Percentiles rank a stretch among this genome's conserved stretches.
Evolutionary conservation across 2,113 vertebrate genomes (phyloP).

Genomic region (Tretioscincus oriximinensis): DNA sequence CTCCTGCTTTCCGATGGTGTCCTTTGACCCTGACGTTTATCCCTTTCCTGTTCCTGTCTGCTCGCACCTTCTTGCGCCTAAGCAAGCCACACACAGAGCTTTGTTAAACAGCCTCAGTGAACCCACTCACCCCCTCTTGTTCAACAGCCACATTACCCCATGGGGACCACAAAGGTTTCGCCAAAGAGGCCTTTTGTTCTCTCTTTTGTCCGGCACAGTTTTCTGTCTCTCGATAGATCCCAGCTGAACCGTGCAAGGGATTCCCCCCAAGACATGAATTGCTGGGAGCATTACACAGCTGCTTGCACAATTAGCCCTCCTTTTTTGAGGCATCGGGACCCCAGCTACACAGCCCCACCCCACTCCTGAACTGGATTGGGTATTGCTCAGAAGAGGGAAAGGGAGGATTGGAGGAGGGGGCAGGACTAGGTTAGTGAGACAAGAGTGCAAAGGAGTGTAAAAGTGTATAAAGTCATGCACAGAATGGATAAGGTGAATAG

Average conservation of each 20-base stretch:
- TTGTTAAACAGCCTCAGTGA: background rate
- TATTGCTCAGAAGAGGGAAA: background rate
- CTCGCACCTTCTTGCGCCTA: no score
- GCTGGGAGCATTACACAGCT: conserved; percentile 28
- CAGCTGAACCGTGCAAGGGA: conserved; percentile 45
- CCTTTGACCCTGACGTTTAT: no score
- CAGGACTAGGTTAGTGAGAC: background rate
- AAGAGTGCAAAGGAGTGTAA: background rate
- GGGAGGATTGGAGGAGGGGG: background rate
- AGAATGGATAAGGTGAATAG: no score
- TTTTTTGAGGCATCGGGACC: background rate
- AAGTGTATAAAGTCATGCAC: background rate
- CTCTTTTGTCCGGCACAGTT: conserved; percentile 26
- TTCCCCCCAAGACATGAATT: conserved; percentile 42
- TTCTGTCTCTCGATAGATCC: conserved; percentile 27
- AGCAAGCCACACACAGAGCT: background rate
- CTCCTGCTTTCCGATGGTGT: no score
- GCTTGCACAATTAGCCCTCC: conserved; percentile 18
- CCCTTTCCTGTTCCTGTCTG: no score
- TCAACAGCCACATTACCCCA: background rate
- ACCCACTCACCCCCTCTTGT: background rate
- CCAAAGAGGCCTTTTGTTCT: conserved; percentile 28
- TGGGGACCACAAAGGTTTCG: background rate
- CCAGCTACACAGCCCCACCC: background rate
- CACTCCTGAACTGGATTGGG: background rate